A percentile compares a stretch with the other conserved stretches of the same genome.
These are phyloP conservation scores for Parelbella ahira DNA, from an alignment of 2,888 invertebrate genomes.

Conservation along the genomic window DNA sequence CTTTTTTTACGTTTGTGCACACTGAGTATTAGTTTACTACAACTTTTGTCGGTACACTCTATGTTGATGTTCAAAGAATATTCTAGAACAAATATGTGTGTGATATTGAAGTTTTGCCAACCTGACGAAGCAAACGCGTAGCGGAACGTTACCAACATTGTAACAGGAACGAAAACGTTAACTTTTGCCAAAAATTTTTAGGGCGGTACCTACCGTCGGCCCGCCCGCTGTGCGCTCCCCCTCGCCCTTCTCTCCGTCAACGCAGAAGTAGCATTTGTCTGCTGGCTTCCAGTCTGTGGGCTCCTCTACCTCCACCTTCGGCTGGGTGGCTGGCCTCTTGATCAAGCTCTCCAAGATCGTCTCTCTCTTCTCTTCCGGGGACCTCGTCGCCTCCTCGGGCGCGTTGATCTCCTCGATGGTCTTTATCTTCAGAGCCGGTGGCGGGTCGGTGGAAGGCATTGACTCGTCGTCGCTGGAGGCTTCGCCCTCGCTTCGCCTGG, in stretches of 20 bases:
- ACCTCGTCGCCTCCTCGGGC: constrained; percentile 45
- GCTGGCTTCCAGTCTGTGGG: constrained; percentile 90
- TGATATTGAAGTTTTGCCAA: too few species aligned
- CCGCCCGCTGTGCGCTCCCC: constrained; percentile 35
- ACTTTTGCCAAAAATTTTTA: too few species aligned
- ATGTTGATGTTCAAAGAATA: too few species aligned
- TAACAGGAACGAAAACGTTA: too few species aligned
- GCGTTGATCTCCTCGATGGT: constrained; percentile 78
- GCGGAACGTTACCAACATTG: too few species aligned
- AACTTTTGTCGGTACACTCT: too few species aligned
- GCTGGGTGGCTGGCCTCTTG: constrained; percentile 72
- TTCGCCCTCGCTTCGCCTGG: constrained; percentile 65
- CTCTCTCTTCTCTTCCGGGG: constrained; percentile 46
- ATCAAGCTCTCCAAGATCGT: constrained; percentile 78
- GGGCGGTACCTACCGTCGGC: constrained; percentile 34
- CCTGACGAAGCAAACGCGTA: too few species aligned
- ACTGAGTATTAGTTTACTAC: too few species aligned
- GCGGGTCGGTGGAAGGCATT: constrained; percentile 71
- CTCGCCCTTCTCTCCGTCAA: constrained; percentile 61
- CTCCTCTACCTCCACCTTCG: constrained; percentile 65
- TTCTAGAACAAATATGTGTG: too few species aligned
- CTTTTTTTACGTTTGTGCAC: too few species aligned
- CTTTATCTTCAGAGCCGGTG: constrained; percentile 74
- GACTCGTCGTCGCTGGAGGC: constrained; percentile 70
- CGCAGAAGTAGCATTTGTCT: constrained; percentile 92